phyloP scores from a whole-genome alignment of 2,797 vertebrate species.

The Epinephelus malabaricus region DNA sequence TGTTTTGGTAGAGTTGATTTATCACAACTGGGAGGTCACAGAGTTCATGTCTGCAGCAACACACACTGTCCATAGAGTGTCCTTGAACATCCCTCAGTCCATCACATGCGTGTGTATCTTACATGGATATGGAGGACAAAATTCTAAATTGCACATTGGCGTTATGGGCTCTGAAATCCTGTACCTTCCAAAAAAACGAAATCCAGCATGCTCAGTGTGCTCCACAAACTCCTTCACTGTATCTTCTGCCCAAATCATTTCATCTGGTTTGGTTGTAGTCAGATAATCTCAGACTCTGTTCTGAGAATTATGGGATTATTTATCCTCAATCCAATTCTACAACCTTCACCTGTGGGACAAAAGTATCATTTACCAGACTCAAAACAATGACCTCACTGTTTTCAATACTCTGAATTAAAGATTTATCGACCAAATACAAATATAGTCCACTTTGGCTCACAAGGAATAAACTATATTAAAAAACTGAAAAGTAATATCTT shows the following conservation, averaged over 20 bases:
- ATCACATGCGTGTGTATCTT: neutral
- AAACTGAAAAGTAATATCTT: too few species aligned
- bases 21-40: neutral
- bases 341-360: slow-evolving; percentile 3
- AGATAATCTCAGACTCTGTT: slow-evolving; percentile 17
- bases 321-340: slow-evolving; percentile 9
- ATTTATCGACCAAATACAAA: too few species aligned
- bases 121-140: neutral
- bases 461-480: too few species aligned
- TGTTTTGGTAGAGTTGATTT: neutral
- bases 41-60: neutral
- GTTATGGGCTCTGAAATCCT: too few species aligned
- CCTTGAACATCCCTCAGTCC: neutral
- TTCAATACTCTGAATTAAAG: neutral
- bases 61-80: too few species aligned
- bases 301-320: slow-evolving; percentile 26
- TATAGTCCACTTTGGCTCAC: too few species aligned
- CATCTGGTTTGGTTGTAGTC: slow-evolving; percentile 21
- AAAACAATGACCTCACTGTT: neutral
- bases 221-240: neutral
- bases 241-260: slow-evolving; percentile 6
- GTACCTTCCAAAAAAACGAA: too few species aligned
- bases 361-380: neutral
- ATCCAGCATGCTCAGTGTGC: neutral
- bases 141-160: too few species aligned